Evolutionary conservation across 1,140 invertebrate genomes (phyloP), one percentile per base, ranked within the genome.

Genomic region (Arion vulgaris): DNA sequence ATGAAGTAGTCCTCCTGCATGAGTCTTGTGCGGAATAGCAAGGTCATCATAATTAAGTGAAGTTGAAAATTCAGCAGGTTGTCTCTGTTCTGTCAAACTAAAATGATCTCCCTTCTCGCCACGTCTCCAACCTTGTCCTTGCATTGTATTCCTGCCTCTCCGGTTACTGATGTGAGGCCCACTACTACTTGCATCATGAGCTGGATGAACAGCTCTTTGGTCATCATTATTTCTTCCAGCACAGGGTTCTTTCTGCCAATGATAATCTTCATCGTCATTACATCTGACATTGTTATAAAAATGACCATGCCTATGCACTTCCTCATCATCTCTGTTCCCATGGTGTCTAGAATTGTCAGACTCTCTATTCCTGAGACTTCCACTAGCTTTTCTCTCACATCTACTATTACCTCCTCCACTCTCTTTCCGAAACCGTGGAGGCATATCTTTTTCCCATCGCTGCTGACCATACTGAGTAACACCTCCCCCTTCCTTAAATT

Each of bases 201-300:
- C 80, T 34, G 83, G 38, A 57, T 81, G 13, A 53, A 79, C 26
- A 69, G 73, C 17, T 66, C 57, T 76, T 41, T 80, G 77, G n/a
- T 75, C 39, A 32, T 41, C 2, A n/a, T n/a, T n/a, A n/a, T n/a
- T 13, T 23, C 23, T 26, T 68, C 39, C 2, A 23, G 49, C 17
- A 81, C 32, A 62, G 45, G 68, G 38, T 7, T 74, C 79, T 82
- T 39, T 26, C 62, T 75, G 57, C 66, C 41, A n/a, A 15, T 51
- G 45, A 28, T 75, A 51, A 39, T 19, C 39, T 80, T 39, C 41
- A 66, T 39, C 11, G 57, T 77, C 28, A 28, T 49, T 15, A 79
- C 28, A 36, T 28, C 49, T 80, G 23, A 39, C 7, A 26, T 49
- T 4, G 23, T 17, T 15, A 39, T 38, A 34, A 38, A 23, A n/a